Base-by-base conservation (phyloP, 1,140 invertebrate species). In the Tetraneura akinire region DNA sequence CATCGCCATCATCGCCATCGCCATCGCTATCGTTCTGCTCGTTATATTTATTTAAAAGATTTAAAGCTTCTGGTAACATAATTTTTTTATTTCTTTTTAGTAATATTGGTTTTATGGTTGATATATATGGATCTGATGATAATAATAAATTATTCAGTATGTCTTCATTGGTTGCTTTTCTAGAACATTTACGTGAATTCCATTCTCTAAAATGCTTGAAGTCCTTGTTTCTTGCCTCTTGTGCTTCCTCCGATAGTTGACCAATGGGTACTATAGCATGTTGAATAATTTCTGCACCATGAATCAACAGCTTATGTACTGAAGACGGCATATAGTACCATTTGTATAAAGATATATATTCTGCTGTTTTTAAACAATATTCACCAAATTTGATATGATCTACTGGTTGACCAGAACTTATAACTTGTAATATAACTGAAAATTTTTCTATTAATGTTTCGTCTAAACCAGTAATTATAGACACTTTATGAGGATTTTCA, bases 401-500 rank as follows among this genome's bases (percentile, higher is more conserved):
- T 14, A 83, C 81, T n/a, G 45, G 42, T 66, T 45, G 80, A 80
- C 68, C 84, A 85, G 85, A 83, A 84, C 82, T 81, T 70, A 84
- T 81, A 66, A 81, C 82, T 81, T 84, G 82, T 53, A 84, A 81
- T 81, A 85, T 83, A 70, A 83, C 81, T 80, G 82, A 70, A 81
- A 86, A 84, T 82, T 82, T 82, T 80, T 81, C 81, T 23, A 86
- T 84, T 70, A 85, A 29, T 60, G 80, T 83, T 84, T 83, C 81
- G 84, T 86, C 83, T 80, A 85, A 73, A 18, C 84, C 84, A 37
- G 81, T 86, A 57, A 86, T 86, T 80, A 80, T 57, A 74, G 84
- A 81, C 85, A 83, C 81, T 42, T 83, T 53, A 81, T 83, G 47
- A 23, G 84, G 80, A 76, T 85, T 81, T 32, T 81, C 66, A 83